Evolutionary conservation across 2,888 invertebrate species (phyloP), one percentile per base, ranked within the genome.

Genomic region (Epiblema foenella): DNA sequence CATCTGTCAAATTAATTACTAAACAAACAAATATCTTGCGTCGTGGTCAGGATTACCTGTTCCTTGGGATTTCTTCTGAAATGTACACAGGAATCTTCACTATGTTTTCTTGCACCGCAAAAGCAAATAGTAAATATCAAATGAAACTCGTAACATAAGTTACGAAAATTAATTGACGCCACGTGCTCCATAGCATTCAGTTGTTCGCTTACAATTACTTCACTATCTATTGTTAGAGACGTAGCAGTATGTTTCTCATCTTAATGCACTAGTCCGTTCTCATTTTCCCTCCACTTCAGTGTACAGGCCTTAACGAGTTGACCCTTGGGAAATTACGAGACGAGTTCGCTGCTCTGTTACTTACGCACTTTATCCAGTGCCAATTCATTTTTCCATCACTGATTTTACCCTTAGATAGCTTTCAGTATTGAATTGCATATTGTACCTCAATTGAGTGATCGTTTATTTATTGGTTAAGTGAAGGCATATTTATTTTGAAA

Each of bases 381-480:
- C 69, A 51, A 69, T 69, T 63, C 62, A 69, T n/a, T 69, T 69
- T 57, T 63, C 63, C 69, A 63, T 69, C 63, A 20, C 10, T 69
- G 63, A 4, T 63, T 62, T 69, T 63, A 63, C 33, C 57, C 20
- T 39, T 24, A 37, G 37, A 63, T 69, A 63, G 56, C 49, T 63
- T 69, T 57, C 33, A 37, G 63, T 57, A 39, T 63, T 57, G 49
- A 49, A 39, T 67, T 56, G 12, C 17, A 17, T 46, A 18, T 12
- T 18, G 29, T 15, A n/a, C 33, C 46, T 15, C 18, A 66, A 18
- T 57, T 46, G 65, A 42, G 12, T 42, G 42, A 54, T 65, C 54
- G 3, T 33, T 67, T 67, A 57, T 56, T 49, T 49, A 58, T 46
- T 37, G 49, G 24, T n/a, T 52, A 12, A 1, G 49, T 62, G 29